These are phyloP conservation scores for Acanthornis magna DNA, from an alignment of 2,797 vertebrate species.

Conservation along the genomic window DNA sequence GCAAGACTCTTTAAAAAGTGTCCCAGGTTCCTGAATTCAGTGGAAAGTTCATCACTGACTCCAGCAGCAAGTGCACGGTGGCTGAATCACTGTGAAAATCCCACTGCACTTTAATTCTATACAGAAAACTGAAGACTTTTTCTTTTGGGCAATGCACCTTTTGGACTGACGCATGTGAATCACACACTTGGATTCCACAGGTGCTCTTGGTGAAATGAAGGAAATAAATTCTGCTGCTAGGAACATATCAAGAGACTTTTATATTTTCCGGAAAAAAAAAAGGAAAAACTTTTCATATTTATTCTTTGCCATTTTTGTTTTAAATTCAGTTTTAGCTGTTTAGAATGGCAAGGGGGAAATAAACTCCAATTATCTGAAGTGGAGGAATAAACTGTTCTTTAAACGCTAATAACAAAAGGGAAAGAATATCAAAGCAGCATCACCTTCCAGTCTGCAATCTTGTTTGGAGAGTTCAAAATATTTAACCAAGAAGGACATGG, in stretches of 20 bases:
- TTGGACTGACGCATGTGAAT: background rate
- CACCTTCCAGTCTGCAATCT: no score
- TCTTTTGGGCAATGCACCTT: background rate
- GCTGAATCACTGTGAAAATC: background rate
- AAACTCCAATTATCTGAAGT: background rate
- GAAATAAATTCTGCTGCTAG: background rate
- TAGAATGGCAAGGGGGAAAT: background rate
- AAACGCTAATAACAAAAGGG: background rate
- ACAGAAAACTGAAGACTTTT: background rate
- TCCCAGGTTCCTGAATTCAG: background rate
- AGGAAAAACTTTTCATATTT: no score
- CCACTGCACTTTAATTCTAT: background rate
- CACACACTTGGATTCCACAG: background rate
- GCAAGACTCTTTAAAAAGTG: background rate
- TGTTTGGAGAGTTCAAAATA: no score
- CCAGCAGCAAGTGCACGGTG: background rate
- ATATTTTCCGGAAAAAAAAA: background rate
- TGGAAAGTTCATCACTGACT: background rate
- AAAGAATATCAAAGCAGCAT: no score
- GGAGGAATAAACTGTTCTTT: background rate
- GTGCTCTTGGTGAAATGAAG: background rate
- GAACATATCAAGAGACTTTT: background rate
- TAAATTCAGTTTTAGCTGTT: background rate
- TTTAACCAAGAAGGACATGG: no score
- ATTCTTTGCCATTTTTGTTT: no score